Percentiles rank a stretch among this genome's conserved stretches.
Evolutionary conservation across 2,888 invertebrate genomes (phyloP).

Genomic region (Thereva nobilitata): DNA sequence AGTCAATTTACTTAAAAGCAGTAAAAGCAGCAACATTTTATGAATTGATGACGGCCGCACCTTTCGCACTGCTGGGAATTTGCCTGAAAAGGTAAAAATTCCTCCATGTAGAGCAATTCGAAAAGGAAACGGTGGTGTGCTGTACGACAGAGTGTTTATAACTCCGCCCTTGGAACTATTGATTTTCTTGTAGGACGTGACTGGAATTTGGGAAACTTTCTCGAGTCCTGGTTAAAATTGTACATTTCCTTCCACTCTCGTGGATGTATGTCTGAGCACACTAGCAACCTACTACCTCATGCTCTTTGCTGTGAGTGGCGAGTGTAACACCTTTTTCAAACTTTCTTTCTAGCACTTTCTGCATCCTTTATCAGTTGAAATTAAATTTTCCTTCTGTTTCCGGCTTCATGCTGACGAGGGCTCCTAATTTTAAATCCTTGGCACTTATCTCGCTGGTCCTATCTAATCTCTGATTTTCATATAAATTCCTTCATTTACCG

Average conservation of each 20-base stretch:
- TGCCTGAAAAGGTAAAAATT: slow-evolving; percentile 23
- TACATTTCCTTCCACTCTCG: not conserved
- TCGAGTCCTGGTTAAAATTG: slow-evolving; percentile 14
- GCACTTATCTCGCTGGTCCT: slow-evolving; percentile 34
- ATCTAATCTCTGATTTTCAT: slow-evolving; percentile 48
- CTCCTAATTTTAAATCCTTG: slow-evolving; percentile 30
- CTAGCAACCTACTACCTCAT: slow-evolving; percentile 5
- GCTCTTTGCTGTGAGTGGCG: not conserved
- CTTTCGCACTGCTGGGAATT: not conserved
- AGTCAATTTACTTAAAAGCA: no score
- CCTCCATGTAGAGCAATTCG: slow-evolving; percentile 9
- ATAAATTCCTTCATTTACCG: slow-evolving; percentile 47
- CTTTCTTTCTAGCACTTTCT: slow-evolving; percentile 1
- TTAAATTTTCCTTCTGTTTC: slow-evolving; percentile 24
- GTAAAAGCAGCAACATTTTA: no score
- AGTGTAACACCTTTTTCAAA: slow-evolving; percentile 13
- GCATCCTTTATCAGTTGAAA: not conserved
- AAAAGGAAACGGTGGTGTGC: slow-evolving; percentile 10
- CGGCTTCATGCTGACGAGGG: slow-evolving; percentile 25
- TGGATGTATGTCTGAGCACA: slow-evolving; percentile 11
- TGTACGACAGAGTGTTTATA: slow-evolving; percentile 39
- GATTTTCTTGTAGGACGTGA: slow-evolving; percentile 40
- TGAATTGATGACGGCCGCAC: no score
- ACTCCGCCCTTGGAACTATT: slow-evolving; percentile 42
- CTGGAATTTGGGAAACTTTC: slow-evolving; percentile 28